Evolutionary conservation across 2,888 invertebrate species (phyloP).

Genomic region (Ptilodon capucinus): DNA sequence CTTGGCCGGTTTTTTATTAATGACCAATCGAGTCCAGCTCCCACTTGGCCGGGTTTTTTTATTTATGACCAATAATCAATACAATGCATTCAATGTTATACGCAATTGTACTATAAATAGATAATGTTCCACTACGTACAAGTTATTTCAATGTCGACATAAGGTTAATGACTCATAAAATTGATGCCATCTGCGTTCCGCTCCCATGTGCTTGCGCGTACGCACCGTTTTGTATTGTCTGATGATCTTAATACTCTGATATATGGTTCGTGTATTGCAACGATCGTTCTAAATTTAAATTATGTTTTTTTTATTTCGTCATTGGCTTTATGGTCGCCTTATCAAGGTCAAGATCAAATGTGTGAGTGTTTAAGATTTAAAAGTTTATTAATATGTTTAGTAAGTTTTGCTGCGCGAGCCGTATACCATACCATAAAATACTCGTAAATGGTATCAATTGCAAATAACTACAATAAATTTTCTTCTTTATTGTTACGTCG

Average conservation of each 20-base stretch:
- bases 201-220: constrained; percentile 31
- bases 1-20: no score
- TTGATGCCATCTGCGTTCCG: constrained; percentile 41
- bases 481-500: neutral
- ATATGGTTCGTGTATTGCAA: neutral
- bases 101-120: neutral
- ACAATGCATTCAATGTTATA: neutral
- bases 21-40: no score
- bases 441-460: no score
- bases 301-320: neutral
- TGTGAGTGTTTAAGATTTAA: neutral
- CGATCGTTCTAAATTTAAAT: neutral
- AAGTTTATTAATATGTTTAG: no score
- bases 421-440: no score
- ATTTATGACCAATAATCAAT: no score
- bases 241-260: constrained; percentile 19
- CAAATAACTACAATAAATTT: no score
- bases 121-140: neutral
- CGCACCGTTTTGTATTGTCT: constrained; percentile 33
- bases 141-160: constrained; percentile 46
- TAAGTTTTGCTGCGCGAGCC: no score
- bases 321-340: neutral
- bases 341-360: neutral
- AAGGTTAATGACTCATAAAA: constrained; percentile 48
- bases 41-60: no score